A percentile compares a stretch with the other conserved stretches of the same genome.
Evolutionary conservation across 2,797 vertebrate species (phyloP).

Genomic region (Phyllotis vaccarum): DNA sequence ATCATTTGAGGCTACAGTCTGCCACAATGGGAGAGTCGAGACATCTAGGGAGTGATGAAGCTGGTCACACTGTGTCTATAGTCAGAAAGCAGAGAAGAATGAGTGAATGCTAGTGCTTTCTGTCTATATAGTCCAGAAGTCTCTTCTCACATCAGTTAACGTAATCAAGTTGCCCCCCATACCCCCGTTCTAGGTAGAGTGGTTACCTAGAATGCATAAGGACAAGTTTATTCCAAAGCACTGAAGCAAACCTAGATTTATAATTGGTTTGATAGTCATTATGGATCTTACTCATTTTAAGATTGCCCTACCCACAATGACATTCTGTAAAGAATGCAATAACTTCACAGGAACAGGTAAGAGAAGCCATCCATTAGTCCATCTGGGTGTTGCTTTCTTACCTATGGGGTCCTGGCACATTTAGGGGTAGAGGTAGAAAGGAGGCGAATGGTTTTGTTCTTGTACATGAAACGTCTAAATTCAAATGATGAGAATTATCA

Average conservation of each 20-base stretch:
- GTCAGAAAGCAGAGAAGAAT: neutral
- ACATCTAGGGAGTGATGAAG: neutral
- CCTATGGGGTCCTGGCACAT: neutral
- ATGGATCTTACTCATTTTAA: neutral
- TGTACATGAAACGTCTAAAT: neutral
- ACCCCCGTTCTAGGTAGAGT: too few relatives aligned
- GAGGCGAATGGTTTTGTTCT: neutral
- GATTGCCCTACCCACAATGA: neutral
- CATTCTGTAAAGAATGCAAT: neutral
- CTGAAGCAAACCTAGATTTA: neutral
- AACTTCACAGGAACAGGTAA: neutral
- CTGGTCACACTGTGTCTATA: neutral
- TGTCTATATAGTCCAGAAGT: neutral
- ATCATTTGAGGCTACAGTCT: neutral
- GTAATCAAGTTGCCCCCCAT: neutral
- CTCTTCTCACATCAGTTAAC: neutral
- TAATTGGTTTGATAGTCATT: neutral
- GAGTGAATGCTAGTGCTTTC: neutral
- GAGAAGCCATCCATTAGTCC: neutral
- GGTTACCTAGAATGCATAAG: too few relatives aligned
- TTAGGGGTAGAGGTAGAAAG: fast-evolving
- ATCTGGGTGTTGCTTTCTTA: neutral
- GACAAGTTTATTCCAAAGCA: neutral
- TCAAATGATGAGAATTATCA: neutral
- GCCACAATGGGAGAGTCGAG: neutral